These are phyloP conservation scores for Ennomos fuscantarius DNA, from an alignment of 2,888 invertebrate genomes.

Conservation along the genomic window DNA sequence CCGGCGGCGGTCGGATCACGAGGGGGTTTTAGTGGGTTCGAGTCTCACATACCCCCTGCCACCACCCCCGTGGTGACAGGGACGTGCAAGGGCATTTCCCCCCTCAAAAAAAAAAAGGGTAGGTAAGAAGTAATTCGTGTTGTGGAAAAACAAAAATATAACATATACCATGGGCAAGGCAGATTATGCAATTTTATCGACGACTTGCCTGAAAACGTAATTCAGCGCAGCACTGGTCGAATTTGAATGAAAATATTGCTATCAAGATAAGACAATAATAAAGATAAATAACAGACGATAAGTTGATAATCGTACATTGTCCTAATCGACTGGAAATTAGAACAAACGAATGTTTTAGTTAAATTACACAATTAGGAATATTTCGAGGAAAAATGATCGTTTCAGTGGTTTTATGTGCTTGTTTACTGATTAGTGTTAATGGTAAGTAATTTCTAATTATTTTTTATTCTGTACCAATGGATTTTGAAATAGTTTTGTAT, in stretches of 20 bases:
- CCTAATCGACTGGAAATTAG: constrained; percentile 1
- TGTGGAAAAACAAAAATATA: too few relatives aligned
- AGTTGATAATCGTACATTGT: constrained; percentile 7
- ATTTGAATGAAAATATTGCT: constrained; percentile 10
- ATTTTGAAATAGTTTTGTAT: too few relatives aligned
- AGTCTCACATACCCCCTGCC: too few relatives aligned
- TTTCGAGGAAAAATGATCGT: constrained; percentile 47
- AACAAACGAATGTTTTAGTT: background rate
- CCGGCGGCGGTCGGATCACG: too few relatives aligned
- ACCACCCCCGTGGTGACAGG: too few relatives aligned
- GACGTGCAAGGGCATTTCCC: too few relatives aligned
- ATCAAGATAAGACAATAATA: constrained; percentile 23
- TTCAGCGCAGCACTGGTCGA: constrained; percentile 2
- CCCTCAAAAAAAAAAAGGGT: too few relatives aligned
- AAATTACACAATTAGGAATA: constrained; percentile 1
- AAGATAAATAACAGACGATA: constrained; percentile 24
- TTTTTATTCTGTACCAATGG: too few relatives aligned
- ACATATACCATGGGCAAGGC: too few relatives aligned
- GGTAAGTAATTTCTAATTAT: constrained; percentile 43
- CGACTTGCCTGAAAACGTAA: background rate
- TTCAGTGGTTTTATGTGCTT: constrained; percentile 46
- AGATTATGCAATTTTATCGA: too few relatives aligned
- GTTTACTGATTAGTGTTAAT: constrained; percentile 40
- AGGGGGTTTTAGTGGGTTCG: too few relatives aligned
- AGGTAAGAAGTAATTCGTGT: too few relatives aligned